Evolutionary conservation across 2,888 invertebrate genomes (phyloP), one percentile per base, ranked within the genome.

Genomic region (Seira sanloemensis): DNA sequence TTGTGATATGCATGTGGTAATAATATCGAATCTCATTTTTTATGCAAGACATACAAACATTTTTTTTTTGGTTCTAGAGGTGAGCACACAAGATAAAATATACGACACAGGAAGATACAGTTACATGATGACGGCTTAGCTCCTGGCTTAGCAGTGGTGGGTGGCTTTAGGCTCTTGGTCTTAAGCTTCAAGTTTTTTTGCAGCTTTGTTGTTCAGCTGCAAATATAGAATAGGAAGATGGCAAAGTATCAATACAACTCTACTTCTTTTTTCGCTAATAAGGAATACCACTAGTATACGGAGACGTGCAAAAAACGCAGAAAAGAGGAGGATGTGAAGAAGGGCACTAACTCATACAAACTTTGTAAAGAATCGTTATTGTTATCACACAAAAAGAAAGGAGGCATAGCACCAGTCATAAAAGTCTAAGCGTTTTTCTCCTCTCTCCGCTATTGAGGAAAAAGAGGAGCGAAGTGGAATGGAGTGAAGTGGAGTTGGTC

Each of bases 291-390:
- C 12, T 66, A 19, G 21, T 25, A 7, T 66, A 26, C 19, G 46
- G 4, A 23, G 46, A 37, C 71, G 46, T 37, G 37, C 37, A 18
- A 19, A 71, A 24, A 46, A 46, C 19, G 62, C 62, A 21, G 19
- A 9, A 23, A 54, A 65, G 27, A 1, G 71, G 72, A 79, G 79
- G 79, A 79, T 79, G 50, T 26, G 73, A 79, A 67, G 79, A 79
- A 79, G 79, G 72, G 73, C 72, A 78, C 72, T n/a, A 65, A 72
- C 54, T 19, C n/a, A 24, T n/a, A n/a, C n/a, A 72, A 16, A 50
- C 71, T 46, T n/a, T 21, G 21, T 50, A 1, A 21, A 50, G 23
- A 46, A 16, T 71, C 71, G 50, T 71, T 46, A 50, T 71, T 37
- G 50, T 46, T 18, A 50, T 71, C 23, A 18, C 23, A 19, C 7